Evolutionary conservation across 2,888 invertebrate species (phyloP).

Genomic region (Malthinus flaveolus): DNA sequence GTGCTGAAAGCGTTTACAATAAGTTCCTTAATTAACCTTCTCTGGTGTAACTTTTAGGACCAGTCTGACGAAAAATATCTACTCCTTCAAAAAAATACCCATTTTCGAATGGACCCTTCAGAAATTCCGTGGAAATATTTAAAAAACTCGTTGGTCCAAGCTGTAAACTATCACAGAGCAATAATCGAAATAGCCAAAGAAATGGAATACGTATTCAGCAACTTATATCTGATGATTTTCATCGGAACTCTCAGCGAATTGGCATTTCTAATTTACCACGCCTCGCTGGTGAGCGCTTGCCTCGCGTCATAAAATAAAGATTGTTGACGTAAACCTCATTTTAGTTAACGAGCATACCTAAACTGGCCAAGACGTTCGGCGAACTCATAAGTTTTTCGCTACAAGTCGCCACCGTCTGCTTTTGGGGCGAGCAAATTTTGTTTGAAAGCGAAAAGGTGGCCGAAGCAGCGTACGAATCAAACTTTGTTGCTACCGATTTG

Average conservation of each 20-base stretch:
- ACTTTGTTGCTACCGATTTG: constrained; percentile 2
- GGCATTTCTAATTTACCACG: neutral
- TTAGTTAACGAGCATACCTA: too few species aligned
- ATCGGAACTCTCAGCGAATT: neutral
- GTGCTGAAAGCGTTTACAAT: too few species aligned
- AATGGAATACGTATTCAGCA: constrained; percentile 21
- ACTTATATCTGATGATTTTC: constrained; percentile 7
- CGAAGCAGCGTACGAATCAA: neutral
- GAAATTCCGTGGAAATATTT: neutral
- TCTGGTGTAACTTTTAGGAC: too few species aligned
- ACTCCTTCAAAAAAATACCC: too few species aligned
- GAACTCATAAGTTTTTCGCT: neutral
- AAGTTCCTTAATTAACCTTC: too few species aligned
- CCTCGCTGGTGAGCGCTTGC: constrained; percentile 7
- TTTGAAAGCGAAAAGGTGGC: neutral
- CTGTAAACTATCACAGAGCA: constrained; percentile 22
- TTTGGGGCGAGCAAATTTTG: neutral
- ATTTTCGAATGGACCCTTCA: neutral
- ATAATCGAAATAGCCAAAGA: constrained; percentile 21
- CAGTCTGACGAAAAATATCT: too few species aligned
- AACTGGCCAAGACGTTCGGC: neutral
- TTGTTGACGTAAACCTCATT: too few species aligned
- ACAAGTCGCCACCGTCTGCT: neutral
- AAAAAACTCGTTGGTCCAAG: constrained; percentile 4
- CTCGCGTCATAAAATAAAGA: too few species aligned